Evolutionary conservation across 2,888 invertebrate genomes (phyloP), one percentile per base, ranked within the genome.

Genomic region (Leucophenga montana): DNA sequence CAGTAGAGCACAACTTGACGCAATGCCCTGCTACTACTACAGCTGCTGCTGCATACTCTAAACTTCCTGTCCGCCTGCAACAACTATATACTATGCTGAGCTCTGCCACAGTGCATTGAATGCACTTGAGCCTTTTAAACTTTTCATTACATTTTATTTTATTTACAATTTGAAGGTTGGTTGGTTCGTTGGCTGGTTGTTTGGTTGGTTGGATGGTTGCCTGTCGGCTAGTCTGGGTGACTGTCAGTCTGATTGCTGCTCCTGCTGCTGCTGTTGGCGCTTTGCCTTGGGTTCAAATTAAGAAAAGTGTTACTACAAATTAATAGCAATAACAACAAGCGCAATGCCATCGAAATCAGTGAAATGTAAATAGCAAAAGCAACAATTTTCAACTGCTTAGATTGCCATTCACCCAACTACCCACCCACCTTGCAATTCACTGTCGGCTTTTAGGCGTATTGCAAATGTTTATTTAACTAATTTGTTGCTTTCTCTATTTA

Each of bases 381-480:
- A 53, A 62, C 33, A 68, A 61, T 57, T 67, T 59, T 22, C 16
- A 3, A 27, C 31, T 66, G 22, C n/a, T 68, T 46, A n/a, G n/a
- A n/a, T n/a, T n/a, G n/a, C n/a, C 67, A 57, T 64, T 64, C 50
- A 22, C 14, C 39, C 33, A 56, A n/a, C n/a, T n/a, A n/a, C n/a
- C n/a, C n/a, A n/a, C n/a, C n/a, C n/a, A n/a, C 39, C 33, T 39
- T 50, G 20, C 59, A 64, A 57, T 66, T 50, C 22, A 48, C 67
- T 27, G 65, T 33, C 64, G 8, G 3, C 9, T 20, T 27, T 64
- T 69, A 54, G 72, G 31, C 48, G 69, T 33, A 62, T 53, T 70
- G 57, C 69, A 80, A 80, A 77, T 81, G 74, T 83, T 81, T 81
- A 72, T 75, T 74, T 73, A 79, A 71, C 78, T 79, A 73, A 71